Conservation (phyloP, 2,888 invertebrate species). For the Lasioglossum marginatum region DNA sequence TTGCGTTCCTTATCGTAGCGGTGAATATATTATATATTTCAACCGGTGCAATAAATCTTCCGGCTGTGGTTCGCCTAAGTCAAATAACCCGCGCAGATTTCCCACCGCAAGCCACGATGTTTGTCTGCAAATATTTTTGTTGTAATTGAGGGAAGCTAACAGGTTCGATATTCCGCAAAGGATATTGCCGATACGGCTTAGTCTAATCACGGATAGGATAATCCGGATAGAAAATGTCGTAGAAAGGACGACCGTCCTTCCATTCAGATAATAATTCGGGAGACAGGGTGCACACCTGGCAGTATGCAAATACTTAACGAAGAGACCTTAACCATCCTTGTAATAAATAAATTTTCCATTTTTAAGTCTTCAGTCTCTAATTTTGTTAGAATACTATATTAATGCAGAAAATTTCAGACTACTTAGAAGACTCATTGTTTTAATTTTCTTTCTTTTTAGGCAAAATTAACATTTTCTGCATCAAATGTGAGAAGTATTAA, state of each 20-base stretch:
- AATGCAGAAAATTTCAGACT: not conserved
- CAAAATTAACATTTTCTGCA: too few relatives aligned
- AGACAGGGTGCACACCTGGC: conserved; percentile 44
- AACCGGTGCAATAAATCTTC: conserved; percentile 15
- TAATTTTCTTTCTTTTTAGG: too few relatives aligned
- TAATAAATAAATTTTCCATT: not conserved
- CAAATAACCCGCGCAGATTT: conserved; percentile 15
- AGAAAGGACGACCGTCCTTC: conserved; percentile 9
- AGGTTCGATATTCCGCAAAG: conserved; percentile 10
- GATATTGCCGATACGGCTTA: conserved; percentile 44
- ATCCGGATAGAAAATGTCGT: conserved; percentile 46
- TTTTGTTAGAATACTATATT: not conserved
- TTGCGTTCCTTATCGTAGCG: conserved; percentile 15
- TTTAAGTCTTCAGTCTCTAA: not conserved
- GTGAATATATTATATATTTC: not conserved
- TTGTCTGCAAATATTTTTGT: conserved; percentile 33
- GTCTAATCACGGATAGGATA: conserved; percentile 49
- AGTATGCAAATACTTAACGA: conserved; percentile 23
- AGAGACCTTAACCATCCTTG: not conserved
- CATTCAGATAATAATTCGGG: not conserved
- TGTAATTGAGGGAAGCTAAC: conserved; percentile 30
- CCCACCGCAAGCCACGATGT: not conserved
- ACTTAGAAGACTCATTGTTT: too few relatives aligned
- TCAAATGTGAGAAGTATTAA: too few relatives aligned
- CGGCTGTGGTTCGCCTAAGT: not conserved